A percentile compares a stretch with the other conserved stretches of the same genome.
phyloP scores from a whole-genome alignment of 2,113 vertebrate genomes.

The Phodopus roborovskii region DNA sequence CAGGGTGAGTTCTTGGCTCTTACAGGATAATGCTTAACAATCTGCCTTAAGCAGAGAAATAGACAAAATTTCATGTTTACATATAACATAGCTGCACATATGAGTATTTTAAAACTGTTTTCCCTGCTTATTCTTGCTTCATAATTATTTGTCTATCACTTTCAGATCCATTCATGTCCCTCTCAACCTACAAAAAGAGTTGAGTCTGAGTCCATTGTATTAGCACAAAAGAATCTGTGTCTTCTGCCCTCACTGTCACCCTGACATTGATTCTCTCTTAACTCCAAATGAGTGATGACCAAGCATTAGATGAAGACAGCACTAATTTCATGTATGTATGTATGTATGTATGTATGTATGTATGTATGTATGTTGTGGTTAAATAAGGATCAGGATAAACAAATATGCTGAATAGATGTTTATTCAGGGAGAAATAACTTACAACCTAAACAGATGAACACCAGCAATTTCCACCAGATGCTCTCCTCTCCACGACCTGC shows the following conservation, averaged over 20 bases:
- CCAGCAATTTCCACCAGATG: no score
- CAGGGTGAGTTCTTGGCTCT: not conserved
- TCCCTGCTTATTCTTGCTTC: not conserved
- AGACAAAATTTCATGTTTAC: not conserved
- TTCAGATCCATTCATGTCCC: not conserved
- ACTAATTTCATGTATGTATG: not conserved
- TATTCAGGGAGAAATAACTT: no score
- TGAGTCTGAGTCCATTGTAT: not conserved
- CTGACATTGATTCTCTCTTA: not conserved
- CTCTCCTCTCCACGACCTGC: no score
- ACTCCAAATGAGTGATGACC: not conserved
- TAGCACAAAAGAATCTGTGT: not conserved
- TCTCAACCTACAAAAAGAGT: not conserved
- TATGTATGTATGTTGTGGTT: no score
- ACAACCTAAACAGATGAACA: no score
- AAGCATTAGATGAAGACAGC: not conserved
- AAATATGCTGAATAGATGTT: no score
- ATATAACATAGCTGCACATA: slow-evolving; percentile 16
- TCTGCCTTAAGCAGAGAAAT: slow-evolving; percentile 49
- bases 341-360: no score
- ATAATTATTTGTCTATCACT: slow-evolving; percentile 13
- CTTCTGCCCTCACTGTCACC: not conserved
- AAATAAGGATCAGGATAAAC: no score
- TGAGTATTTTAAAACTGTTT: slow-evolving; percentile 36
- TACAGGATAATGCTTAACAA: slow-evolving; percentile 40